Evolutionary conservation across 64 coral and sea anemone genomes (phyloP), one percentile per base, ranked within the genome.

Genomic region (Montipora capricornis): DNA sequence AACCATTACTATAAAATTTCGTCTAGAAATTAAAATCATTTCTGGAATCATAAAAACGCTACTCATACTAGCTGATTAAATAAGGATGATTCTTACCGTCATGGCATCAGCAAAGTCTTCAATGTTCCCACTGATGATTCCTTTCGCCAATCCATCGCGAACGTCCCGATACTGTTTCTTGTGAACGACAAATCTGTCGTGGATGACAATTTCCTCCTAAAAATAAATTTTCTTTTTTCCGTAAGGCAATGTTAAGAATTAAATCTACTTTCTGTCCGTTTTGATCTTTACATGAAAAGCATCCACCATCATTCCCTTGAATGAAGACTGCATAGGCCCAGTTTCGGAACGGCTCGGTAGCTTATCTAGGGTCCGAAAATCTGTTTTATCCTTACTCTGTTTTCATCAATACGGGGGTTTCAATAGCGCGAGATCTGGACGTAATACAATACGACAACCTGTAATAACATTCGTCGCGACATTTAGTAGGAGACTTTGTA

Each of bases 121-220:
- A 13, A 83, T 84, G 79, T 94, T 78, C n/a, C 87, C 80, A 75
- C 64, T 89, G 20, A 89, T 49, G 12, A 83, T 49, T 58, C 87
- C 49, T 89, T 84, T 89, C 4, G 93, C 87, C 2, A 94, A 4
- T 16, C 47, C 75, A 44, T 94, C 93, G 74, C 93, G 78, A 47
- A 90, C 20, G 19, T 17, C 29, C 14, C 66, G 87, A 77, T 94
- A 94, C 14, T 76, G 75, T 16, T 48, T 11, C 20, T 66, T 78
- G 22, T 94, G 80, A 49, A 82, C 93, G 82, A 94, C 26, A 94
- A 82, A 94, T 3, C 93, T 57, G 87, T 94, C 93, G 14, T 59
- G 93, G 19, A 75, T 77, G 0, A 89, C 79, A 64, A 67, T 52
- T 13, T 78, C 87, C 46, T 76, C 73, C 87, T 89, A 6, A 60